These are phyloP conservation scores for Diabrotica virgifera DNA, from an alignment of 1,140 invertebrate species.

Conservation along the genomic window DNA sequence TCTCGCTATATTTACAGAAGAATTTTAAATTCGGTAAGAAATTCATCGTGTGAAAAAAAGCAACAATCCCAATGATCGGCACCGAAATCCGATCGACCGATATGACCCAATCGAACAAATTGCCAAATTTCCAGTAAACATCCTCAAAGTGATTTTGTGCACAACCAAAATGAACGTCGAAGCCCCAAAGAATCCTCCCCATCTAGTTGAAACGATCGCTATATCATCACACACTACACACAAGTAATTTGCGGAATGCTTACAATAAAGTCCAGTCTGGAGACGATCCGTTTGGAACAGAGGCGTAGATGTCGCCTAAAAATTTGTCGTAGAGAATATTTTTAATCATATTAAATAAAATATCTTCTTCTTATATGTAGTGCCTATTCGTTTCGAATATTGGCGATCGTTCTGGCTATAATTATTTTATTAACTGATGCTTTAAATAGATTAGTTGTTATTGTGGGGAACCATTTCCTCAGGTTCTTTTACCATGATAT, in stretches of 20 bases:
- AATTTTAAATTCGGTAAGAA: neutral
- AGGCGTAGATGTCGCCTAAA: neutral
- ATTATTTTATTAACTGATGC: no score
- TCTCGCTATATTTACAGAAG: no score
- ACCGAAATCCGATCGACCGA: neutral
- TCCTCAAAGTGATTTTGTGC: neutral
- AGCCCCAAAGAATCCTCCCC: neutral
- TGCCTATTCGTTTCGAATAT: no score
- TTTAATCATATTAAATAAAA: no score
- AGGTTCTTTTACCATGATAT: no score
- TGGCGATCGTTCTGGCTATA: no score
- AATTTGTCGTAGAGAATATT: no score
- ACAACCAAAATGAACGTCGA: neutral
- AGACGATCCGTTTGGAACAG: neutral
- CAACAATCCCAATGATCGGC: neutral
- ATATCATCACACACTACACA: neutral
- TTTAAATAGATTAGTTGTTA: no score
- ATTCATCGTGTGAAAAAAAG: neutral
- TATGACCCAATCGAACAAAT: conserved; percentile 2
- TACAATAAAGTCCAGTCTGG: neutral
- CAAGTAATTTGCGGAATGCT: conserved; percentile 2
- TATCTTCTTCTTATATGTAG: no score
- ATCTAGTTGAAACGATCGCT: neutral
- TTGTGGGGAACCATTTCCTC: no score
- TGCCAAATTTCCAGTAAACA: conserved; percentile 2